Evolutionary conservation across 2,888 invertebrate species (phyloP).

Genomic region (Eledone cirrhosa): DNA sequence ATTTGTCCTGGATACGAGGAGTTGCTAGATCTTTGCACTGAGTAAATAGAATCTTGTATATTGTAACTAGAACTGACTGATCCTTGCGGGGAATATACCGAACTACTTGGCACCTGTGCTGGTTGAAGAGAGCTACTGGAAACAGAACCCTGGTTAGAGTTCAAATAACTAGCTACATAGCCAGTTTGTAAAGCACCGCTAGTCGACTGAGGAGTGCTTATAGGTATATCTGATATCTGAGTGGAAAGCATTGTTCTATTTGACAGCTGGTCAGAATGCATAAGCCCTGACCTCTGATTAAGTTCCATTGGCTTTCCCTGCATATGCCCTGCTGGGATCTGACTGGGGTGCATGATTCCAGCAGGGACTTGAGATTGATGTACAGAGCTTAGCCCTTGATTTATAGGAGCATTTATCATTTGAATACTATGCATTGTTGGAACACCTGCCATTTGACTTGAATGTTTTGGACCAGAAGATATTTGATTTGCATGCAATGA

Average conservation of each 20-base stretch:
- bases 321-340: too few relatives aligned
- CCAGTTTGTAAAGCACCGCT: slow-evolving; percentile 8
- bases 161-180: not conserved
- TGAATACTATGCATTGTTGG: too few relatives aligned
- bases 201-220: slow-evolving; percentile 10
- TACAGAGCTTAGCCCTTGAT: too few relatives aligned
- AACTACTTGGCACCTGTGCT: slow-evolving; percentile 11
- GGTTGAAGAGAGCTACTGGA: not conserved
- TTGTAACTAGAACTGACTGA: slow-evolving; percentile 11
- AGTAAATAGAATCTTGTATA: not conserved
- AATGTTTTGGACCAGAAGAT: not conserved
- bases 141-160: not conserved
- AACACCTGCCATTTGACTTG: slow-evolving; percentile 9
- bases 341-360: too few relatives aligned
- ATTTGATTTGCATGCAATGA: slow-evolving; percentile 1
- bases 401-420: too few relatives aligned
- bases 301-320: too few relatives aligned
- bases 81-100: not conserved
- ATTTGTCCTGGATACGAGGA: not conserved
- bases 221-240: too few relatives aligned
- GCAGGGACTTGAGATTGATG: too few relatives aligned
- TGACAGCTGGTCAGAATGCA: too few relatives aligned
- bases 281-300: too few relatives aligned
- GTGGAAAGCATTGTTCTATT: too few relatives aligned
- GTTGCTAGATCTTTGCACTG: not conserved